phyloP scores from a whole-genome alignment of 2,888 invertebrate genomes.

The Stictocephala bisonia region DNA sequence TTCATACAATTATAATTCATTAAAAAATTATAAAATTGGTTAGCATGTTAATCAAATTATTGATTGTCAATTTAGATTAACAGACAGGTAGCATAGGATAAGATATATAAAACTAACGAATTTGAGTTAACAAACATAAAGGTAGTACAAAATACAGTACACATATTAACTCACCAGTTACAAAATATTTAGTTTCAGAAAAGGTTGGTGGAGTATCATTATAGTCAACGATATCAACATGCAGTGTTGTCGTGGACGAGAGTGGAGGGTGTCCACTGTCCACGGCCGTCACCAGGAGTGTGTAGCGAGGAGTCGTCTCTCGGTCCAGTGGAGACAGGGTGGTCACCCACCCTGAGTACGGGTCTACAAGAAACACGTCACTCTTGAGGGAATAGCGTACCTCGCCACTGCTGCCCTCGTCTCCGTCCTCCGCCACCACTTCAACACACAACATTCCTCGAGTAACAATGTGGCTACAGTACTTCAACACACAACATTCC shows the following conservation, averaged over 20 bases:
- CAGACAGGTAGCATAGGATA: too few species aligned
- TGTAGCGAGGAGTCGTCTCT: slow-evolving; percentile 7
- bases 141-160: too few species aligned
- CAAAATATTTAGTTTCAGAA: slow-evolving; percentile 6
- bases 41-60: too few species aligned
- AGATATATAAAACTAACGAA: too few species aligned
- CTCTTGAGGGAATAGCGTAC: slow-evolving; percentile 30
- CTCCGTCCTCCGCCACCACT: slow-evolving; percentile 64
- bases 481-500: too few species aligned
- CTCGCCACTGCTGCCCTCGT: slow-evolving; percentile 33
- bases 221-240: slow-evolving; percentile 34
- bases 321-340: slow-evolving; percentile 19
- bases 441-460: too few species aligned
- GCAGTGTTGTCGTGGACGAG: slow-evolving; percentile 15
- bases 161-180: slow-evolving; percentile 29
- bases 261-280: slow-evolving; percentile 41
- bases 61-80: too few species aligned
- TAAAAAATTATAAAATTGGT: too few species aligned
- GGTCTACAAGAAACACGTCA: slow-evolving; percentile 25
- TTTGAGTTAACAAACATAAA: too few species aligned
- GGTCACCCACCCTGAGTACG: slow-evolving; percentile 40
- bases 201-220: slow-evolving; percentile 43
- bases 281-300: not conserved
- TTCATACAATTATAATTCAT: too few species aligned
- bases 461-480: too few species aligned